Percentiles rank a stretch among this genome's conserved stretches.
These are phyloP conservation scores for Petrocephalus schoutedeni DNA, from an alignment of 2,797 vertebrate genomes.

Conservation along the genomic window DNA sequence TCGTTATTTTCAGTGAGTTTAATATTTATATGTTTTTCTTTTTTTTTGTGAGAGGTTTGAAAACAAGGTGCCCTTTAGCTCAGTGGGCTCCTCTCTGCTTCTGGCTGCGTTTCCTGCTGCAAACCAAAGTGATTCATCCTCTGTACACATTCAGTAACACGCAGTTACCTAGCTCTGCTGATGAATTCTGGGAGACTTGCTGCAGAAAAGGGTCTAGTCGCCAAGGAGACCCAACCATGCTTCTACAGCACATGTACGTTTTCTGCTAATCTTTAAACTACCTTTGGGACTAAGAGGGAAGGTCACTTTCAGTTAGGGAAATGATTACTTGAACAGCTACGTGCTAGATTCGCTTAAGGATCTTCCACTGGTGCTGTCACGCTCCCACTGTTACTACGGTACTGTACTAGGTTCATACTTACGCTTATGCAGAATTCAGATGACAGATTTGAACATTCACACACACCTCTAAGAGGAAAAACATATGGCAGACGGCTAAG, in stretches of 20 bases:
- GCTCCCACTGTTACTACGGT: neutral
- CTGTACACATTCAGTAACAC: neutral
- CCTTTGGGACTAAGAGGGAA: neutral
- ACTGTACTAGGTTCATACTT: neutral
- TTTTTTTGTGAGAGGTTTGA: neutral
- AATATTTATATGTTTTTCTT: neutral
- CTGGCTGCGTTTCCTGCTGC: neutral
- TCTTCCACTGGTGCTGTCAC: neutral
- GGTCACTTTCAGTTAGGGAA: neutral
- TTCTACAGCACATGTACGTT: neutral
- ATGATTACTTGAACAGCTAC: neutral
- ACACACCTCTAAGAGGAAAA: conserved; percentile 52
- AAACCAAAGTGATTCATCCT: neutral
- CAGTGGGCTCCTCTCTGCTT: neutral
- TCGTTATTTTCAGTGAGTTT: neutral
- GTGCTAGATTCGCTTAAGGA: neutral
- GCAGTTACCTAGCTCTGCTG: neutral
- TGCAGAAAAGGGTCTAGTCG: neutral
- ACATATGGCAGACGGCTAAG: conserved; percentile 75
- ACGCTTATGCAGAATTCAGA: conserved; percentile 71
- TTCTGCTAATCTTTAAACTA: neutral
- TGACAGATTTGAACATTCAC: conserved; percentile 72
- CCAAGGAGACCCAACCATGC: neutral
- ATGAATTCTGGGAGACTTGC: neutral
- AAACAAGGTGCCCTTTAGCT: neutral